phyloP scores from a whole-genome alignment of 1,140 invertebrate species.

The Trachymyrmex septentrionalis region DNA sequence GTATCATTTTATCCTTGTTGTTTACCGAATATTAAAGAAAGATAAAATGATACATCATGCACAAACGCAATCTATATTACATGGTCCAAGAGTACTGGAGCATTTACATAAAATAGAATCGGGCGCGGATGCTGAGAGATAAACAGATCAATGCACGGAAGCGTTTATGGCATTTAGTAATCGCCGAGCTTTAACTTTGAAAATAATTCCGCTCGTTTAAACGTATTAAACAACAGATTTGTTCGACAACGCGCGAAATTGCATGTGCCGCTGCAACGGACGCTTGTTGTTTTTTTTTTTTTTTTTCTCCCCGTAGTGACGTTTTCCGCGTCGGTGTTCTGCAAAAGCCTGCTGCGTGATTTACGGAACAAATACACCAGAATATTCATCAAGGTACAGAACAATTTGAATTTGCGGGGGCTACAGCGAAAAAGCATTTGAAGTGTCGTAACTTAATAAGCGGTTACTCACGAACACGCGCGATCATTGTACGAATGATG shows the following conservation, averaged over 20 bases:
- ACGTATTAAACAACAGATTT: constrained; percentile 48
- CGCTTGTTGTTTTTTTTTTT: constrained; percentile 28
- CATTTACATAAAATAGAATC: not conserved
- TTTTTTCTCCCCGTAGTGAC: constrained; percentile 17
- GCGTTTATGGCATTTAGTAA: not conserved
- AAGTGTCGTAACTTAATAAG: constrained; percentile 20
- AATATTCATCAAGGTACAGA: constrained; percentile 38
- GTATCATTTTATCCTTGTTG: too few species aligned
- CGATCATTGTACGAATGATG: not conserved
- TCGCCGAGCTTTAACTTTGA: constrained; percentile 16
- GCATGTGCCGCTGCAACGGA: not conserved
- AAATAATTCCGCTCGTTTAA: constrained; percentile 37
- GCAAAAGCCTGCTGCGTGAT: constrained; percentile 29
- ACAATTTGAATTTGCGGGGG: constrained; percentile 39
- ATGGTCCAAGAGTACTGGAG: not conserved
- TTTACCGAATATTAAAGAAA: too few species aligned
- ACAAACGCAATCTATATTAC: too few species aligned
- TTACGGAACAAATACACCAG: constrained; percentile 42
- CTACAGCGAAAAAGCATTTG: constrained; percentile 31
- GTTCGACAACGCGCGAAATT: constrained; percentile 39
- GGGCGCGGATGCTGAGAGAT: not conserved
- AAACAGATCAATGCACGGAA: not conserved
- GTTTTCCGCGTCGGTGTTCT: constrained; percentile 1
- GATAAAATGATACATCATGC: too few species aligned
- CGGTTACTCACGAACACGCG: constrained; percentile 11